Evolutionary conservation across 2,797 vertebrate genomes (phyloP), one percentile per base, ranked within the genome.

Genomic region (Muscicapa comitata): DNA sequence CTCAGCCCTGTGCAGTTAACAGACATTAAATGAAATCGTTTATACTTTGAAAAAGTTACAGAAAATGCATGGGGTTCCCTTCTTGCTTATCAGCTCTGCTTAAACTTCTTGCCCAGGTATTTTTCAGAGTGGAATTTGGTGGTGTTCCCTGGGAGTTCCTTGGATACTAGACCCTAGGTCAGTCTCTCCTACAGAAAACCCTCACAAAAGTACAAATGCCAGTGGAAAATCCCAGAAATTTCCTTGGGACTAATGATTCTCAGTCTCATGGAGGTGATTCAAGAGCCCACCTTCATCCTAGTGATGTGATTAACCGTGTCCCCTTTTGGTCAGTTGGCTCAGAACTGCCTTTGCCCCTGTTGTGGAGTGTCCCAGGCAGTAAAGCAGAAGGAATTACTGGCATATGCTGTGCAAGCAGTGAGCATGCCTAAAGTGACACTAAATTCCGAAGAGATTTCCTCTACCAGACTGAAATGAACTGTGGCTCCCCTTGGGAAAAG

Each of bases 191-290:
- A 59, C 72, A 74, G 86, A 94, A 95, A 91, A 70, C 24, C 12
- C 45, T 95, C 61, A 28, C 62, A 88, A 88, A 91, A 90, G 77
- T 86, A 91, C 76, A 88, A 70, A 90, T 90, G 71, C 62, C 76
- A 81, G 19, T 88, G 93, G 93, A 94, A 96, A 96, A 88, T 82
- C 80, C 86, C 86, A 67, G 80, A 89, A 82, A 77, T 73, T 85
- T 94, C 61, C 67, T 53, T 57, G 61, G 45, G 42, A 40, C 23
- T 71, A 65, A 54, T 47, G 53, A 57, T 53, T 82, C 40, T 70
- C 29, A 51, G 37, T 76, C 57, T 87, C 67, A 33, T n/a, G 23
- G 50, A 71, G 68, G 42, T 87, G 38, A 79, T 70, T 91, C 1
- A 10, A 73, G 68, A 94, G 65, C 63, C 45, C 14, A 5, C 58